These are phyloP conservation scores for Lutjanus erythropterus DNA, from an alignment of 2,113 vertebrate genomes.

Conservation along the genomic window DNA sequence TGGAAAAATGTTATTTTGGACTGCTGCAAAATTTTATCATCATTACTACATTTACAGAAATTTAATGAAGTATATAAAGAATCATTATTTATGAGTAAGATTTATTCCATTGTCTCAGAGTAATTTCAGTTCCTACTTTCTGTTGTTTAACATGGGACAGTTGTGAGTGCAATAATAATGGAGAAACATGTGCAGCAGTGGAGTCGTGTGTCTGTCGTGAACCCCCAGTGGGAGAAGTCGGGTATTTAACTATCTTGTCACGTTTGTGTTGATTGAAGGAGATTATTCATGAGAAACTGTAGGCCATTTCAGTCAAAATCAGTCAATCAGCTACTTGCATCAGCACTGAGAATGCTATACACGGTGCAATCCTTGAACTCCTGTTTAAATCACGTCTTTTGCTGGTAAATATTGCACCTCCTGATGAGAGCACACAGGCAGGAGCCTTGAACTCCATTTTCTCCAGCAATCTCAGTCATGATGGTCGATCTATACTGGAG, in stretches of 20 bases:
- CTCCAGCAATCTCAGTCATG: constrained; percentile 32
- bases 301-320: background rate
- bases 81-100: background rate
- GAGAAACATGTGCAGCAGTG: background rate
- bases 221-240: background rate
- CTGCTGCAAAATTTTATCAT: background rate
- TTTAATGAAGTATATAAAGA: too few species aligned
- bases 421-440: constrained; percentile 11
- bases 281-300: constrained; percentile 8
- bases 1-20: too few species aligned
- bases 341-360: background rate
- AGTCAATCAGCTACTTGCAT: background rate
- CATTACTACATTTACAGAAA: background rate
- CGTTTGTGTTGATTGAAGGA: background rate
- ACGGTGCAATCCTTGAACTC: background rate
- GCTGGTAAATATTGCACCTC: background rate
- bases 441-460: constrained; percentile 53
- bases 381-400: constrained; percentile 4
- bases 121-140: background rate
- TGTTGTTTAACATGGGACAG: background rate
- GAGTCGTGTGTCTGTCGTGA: background rate
- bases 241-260: background rate
- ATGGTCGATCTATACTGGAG: constrained; percentile 42
- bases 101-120: background rate
- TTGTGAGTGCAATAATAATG: background rate